Evolutionary conservation across 2,888 invertebrate genomes (phyloP).

Genomic region (Crossocerus cetratus): DNA sequence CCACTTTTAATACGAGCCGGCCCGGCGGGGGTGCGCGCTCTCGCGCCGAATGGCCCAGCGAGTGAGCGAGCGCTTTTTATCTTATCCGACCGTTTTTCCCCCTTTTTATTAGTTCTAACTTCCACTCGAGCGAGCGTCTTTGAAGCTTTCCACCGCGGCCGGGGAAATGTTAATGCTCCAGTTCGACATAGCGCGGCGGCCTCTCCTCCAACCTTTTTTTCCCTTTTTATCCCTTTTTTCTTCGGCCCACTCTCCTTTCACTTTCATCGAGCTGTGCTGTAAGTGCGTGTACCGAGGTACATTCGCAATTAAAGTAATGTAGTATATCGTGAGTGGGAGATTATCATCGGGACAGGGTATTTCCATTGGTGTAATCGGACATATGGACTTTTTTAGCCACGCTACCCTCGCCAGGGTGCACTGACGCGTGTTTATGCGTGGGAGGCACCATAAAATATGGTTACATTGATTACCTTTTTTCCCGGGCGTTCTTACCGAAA

Average conservation of each 20-base stretch:
- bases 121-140: constrained; percentile 14
- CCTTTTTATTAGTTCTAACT: constrained; percentile 21
- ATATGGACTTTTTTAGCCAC: constrained; percentile 9
- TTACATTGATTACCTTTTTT: constrained; percentile 56
- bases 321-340: background rate
- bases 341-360: too few relatives aligned
- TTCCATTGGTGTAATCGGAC: background rate
- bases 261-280: background rate
- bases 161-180: constrained; percentile 1
- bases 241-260: background rate
- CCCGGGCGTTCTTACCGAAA: constrained; percentile 33
- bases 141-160: constrained; percentile 4
- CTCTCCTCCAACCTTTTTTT: background rate
- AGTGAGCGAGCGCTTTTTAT: constrained; percentile 40
- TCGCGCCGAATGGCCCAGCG: too few relatives aligned
- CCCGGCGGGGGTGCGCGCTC: background rate
- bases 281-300: background rate
- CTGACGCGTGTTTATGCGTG: constrained; percentile 25
- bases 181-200: background rate
- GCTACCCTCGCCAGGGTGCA: constrained; percentile 19
- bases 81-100: constrained; percentile 44
- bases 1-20: constrained; percentile 54
- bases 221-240: constrained; percentile 9
- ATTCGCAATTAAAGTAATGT: background rate
- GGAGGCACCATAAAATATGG: constrained; percentile 51